Conservation (phyloP, 2,797 vertebrate genomes). For the Lepilemur septentrionalis region DNA sequence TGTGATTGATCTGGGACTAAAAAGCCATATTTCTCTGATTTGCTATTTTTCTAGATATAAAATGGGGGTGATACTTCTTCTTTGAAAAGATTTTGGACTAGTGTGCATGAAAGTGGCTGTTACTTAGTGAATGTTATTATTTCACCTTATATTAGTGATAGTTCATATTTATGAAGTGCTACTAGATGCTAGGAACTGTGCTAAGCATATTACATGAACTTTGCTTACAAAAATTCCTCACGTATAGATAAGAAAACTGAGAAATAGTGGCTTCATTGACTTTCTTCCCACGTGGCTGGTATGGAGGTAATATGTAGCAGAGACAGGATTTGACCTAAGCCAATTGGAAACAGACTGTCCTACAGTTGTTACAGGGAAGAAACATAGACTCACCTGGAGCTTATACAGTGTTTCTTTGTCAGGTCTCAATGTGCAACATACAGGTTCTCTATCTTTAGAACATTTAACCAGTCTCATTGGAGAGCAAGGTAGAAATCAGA, state of each 20-base stretch:
- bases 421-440: not conserved
- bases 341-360: not conserved
- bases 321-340: not conserved
- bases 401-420: not conserved
- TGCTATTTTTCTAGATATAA: not conserved
- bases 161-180: not conserved
- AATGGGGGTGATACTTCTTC: not conserved
- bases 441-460: not conserved
- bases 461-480: not conserved
- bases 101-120: not conserved
- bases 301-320: not conserved
- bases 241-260: not conserved
- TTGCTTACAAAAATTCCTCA: not conserved
- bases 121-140: not conserved
- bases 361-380: not conserved
- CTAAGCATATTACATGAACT: not conserved
- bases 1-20: not conserved
- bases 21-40: not conserved
- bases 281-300: not conserved
- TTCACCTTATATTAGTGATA: not conserved
- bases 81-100: slow-evolving; percentile 26
- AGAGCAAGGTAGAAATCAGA: not conserved
- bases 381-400: not conserved
- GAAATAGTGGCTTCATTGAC: not conserved
- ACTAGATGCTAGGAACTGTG: not conserved